Evolutionary conservation across 2,113 vertebrate genomes (phyloP).

Genomic region (Odobenus rosmarus): DNA sequence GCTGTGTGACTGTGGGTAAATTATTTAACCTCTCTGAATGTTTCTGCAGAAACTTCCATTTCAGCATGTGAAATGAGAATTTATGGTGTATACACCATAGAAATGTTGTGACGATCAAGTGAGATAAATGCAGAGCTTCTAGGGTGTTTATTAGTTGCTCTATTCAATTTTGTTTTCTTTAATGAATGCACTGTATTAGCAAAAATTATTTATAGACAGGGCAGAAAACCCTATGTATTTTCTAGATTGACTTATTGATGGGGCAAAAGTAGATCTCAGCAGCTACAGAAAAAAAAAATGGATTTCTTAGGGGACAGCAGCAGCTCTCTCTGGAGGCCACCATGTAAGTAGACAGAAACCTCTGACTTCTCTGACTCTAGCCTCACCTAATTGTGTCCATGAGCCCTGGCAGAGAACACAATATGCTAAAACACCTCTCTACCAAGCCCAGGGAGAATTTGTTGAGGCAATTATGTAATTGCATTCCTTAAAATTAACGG

Average conservation of each 20-base stretch:
- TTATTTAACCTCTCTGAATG: not conserved
- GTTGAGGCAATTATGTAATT: not conserved
- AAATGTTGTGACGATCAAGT: not conserved
- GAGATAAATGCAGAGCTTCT: not conserved
- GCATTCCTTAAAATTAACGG: not conserved
- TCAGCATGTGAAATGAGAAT: not conserved
- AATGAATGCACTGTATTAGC: not conserved
- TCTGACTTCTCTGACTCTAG: too few relatives aligned
- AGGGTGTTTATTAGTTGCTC: not conserved
- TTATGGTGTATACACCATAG: not conserved
- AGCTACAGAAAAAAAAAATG: not conserved
- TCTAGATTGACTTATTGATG: not conserved
- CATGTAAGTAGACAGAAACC: not conserved
- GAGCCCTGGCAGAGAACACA: not conserved
- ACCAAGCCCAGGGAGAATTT: not conserved
- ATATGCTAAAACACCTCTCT: not conserved
- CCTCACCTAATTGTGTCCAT: accelerated
- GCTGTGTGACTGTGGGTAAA: not conserved
- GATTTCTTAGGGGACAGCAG: not conserved
- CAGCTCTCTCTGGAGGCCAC: not conserved
- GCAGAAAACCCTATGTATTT: not conserved
- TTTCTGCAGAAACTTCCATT: not conserved
- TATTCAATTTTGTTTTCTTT: not conserved
- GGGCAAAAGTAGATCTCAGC: not conserved
- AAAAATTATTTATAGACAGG: not conserved